Evolutionary conservation across 1,140 invertebrate genomes (phyloP), one percentile per base, ranked within the genome.

Genomic region (Apis laboriosa): DNA sequence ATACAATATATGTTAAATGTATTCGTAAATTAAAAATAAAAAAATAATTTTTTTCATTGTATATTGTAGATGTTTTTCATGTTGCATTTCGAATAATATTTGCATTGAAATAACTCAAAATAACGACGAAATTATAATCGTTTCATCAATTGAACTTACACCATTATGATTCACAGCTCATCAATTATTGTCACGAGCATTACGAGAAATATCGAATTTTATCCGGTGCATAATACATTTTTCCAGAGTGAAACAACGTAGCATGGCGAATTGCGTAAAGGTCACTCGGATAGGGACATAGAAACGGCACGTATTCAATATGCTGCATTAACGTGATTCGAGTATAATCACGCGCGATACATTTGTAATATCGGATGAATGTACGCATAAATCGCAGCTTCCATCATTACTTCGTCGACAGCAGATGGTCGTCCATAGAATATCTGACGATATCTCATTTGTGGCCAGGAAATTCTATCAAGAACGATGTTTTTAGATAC

Each of bases 301-400:
- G 84, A 88, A 84, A 89, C 84, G 80, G 81, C 77, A 84, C 86
- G 88, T 89, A 88, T 86, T 68, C 76, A 68, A 80, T 71, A 70
- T 83, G 70, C 58, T 66, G 84, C 86, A 88, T 89, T 88, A 89
- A 88, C 84, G 71, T 88, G 81, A 89, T 89, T 88, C 82, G 51
- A 73, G 78, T 76, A 84, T 82, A 86, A 88, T 89, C 87, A 89
- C 88, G 87, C 68, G 72, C 84, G 84, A 76, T 78, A 81, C 75
- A 78, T 82, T 87, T 72, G 60, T 87, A 82, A 82, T 71, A 84
- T 76, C 83, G 75, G 77, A 86, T 77, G 77, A 84, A 86, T 88
- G 77, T 76, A 78, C 75, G 79, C 51, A 72, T 56, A 75, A 85
- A 85, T 77, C 70, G 67, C 68, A 61, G 70, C 56, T 76, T 63